Evolutionary conservation across 2,797 vertebrate genomes (phyloP).

Genomic region (Momotus momota): DNA sequence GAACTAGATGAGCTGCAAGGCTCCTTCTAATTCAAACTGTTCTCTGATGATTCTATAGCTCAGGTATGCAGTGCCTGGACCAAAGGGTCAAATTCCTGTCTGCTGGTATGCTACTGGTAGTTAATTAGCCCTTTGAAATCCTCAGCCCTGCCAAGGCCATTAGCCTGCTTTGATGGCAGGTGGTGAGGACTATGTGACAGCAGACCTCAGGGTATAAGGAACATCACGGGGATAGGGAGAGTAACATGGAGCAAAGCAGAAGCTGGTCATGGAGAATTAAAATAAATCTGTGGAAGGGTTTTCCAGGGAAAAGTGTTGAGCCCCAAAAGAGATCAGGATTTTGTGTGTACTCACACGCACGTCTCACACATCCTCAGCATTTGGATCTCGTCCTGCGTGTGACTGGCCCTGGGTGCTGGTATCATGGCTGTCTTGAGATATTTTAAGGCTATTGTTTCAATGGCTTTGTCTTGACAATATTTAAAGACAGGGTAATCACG

Average conservation of each 20-base stretch:
- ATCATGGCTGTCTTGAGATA: neutral
- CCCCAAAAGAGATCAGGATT: neutral
- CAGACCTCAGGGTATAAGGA: neutral
- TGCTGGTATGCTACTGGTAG: neutral
- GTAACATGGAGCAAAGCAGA: neutral
- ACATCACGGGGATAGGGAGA: too few relatives aligned
- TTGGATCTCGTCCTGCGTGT: neutral
- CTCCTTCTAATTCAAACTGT: neutral
- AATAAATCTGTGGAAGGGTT: neutral
- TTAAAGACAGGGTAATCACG: neutral
- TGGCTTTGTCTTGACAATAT: neutral
- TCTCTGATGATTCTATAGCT: neutral
- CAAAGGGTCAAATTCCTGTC: neutral
- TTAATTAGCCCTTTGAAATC: neutral
- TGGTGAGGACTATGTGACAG: neutral
- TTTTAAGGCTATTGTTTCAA: neutral
- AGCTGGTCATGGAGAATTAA: neutral
- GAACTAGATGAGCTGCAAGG: neutral
- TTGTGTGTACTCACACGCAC: neutral
- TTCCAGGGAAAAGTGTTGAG: neutral
- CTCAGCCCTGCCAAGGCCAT: accelerated
- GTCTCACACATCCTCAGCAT: neutral
- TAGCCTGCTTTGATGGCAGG: neutral
- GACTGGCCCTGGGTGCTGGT: neutral
- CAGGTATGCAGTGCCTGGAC: neutral